Conservation (phyloP, 2,113 vertebrate genomes). For the Pristiophorus japonicus region DNA sequence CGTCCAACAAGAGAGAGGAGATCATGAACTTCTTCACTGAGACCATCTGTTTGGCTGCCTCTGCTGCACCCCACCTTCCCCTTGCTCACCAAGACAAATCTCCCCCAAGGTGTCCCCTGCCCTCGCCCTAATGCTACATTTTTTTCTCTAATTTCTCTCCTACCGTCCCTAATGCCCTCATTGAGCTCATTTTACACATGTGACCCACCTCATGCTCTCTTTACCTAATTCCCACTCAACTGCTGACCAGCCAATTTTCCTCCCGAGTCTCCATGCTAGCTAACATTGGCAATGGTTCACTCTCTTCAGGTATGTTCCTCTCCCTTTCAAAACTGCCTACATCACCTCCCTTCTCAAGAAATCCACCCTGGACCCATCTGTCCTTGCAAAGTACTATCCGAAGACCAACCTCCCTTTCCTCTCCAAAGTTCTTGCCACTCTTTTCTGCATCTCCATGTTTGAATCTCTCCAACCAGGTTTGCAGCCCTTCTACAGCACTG, state of each 20-base stretch:
- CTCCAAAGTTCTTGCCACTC: neutral
- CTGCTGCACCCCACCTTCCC: neutral
- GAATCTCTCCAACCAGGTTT: no score
- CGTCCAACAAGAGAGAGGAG: neutral
- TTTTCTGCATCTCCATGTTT: no score
- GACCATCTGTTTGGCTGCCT: neutral
- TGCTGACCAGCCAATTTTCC: neutral
- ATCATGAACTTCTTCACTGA: neutral
- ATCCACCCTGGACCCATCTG: neutral
- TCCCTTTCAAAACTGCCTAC: neutral
- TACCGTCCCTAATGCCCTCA: no score
- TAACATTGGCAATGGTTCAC: neutral
- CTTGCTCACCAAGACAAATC: neutral
- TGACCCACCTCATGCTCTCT: neutral
- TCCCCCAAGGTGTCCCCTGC: neutral
- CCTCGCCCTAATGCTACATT: neutral
- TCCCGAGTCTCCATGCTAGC: neutral
- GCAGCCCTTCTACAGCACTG: no score
- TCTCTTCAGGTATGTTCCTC: neutral
- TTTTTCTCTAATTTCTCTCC: neutral
- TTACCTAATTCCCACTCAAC: neutral
- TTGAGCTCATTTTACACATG: neutral
- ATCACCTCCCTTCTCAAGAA: neutral
- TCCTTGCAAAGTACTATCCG: neutral
- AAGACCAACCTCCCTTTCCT: neutral